phyloP scores from a whole-genome alignment of 92 coral and sea anemone species.

The Palythoa grandiflora region DNA sequence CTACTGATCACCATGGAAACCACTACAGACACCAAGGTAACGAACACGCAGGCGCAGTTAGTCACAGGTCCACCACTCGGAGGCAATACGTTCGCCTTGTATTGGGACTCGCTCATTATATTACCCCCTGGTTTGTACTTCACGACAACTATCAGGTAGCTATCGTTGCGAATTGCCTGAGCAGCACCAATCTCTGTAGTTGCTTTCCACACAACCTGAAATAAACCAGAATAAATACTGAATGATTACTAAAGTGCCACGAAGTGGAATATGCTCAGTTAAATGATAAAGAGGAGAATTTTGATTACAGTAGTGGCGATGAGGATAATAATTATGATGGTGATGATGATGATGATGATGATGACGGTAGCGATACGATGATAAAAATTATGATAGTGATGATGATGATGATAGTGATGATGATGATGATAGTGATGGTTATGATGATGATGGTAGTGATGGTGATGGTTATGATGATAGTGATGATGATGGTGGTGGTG shows the following conservation, averaged over 20 bases:
- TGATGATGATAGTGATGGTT: not conserved
- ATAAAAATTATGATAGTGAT: not conserved
- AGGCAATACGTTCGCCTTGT: conserved; percentile 50
- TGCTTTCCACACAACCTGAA: conserved; percentile 66
- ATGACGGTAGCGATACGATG: not conserved
- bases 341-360: not conserved
- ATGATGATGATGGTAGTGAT: not conserved
- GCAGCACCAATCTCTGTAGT: conserved; percentile 71
- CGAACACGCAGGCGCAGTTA: not conserved
- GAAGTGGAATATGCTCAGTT: too few species aligned
- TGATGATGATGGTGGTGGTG: not conserved
- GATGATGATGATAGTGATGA: not conserved
- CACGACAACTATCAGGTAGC: conserved; percentile 49
- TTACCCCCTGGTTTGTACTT: conserved; percentile 70
- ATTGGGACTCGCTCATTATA: conserved; percentile 13
- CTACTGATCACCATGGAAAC: not conserved
- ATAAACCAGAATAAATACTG: not conserved
- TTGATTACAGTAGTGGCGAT: too few species aligned
- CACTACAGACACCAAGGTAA: not conserved
- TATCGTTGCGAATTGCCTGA: conserved; percentile 61
- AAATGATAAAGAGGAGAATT: not conserved
- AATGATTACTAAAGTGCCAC: not conserved
- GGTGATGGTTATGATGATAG: not conserved
- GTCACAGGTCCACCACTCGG: conserved; percentile 18
- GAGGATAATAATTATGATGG: not conserved